Conservation (phyloP, 2,113 vertebrate species). For the Indri indri region DNA sequence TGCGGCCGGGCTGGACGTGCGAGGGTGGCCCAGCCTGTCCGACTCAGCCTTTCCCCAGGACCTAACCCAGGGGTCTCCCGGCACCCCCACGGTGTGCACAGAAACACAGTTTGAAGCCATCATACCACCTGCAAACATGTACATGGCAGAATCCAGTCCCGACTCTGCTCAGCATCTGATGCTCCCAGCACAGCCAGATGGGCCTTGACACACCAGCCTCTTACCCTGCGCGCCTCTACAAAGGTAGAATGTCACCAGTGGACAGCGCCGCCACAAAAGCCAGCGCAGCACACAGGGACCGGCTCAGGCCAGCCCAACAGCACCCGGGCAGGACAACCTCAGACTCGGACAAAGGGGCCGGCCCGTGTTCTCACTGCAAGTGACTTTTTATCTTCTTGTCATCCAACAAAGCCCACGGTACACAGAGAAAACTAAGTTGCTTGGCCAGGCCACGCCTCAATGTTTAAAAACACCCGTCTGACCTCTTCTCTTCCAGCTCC, state of each 20-base stretch:
- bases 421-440: constrained; percentile 50
- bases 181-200: fast-evolving
- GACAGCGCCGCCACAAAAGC: too few relatives aligned
- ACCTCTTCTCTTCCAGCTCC: background rate
- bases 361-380: fast-evolving
- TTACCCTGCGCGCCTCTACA: fast-evolving
- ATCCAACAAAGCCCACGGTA: background rate
- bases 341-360: background rate
- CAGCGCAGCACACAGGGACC: fast-evolving
- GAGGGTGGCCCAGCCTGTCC: fast-evolving
- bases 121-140: fast-evolving
- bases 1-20: fast-evolving
- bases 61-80: background rate
- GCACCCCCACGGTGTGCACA: background rate
- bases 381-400: background rate
- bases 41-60: background rate
- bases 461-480: fast-evolving
- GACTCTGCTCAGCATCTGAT: fast-evolving
- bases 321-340: fast-evolving
- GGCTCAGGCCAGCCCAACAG: fast-evolving
- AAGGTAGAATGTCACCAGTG: fast-evolving
- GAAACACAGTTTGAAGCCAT: background rate
- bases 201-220: fast-evolving
- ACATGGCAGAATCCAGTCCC: fast-evolving
- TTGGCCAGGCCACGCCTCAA: background rate